A percentile compares a stretch with the other conserved stretches of the same genome.
These are phyloP conservation scores for Cynaeus angustus DNA, from an alignment of 2,888 invertebrate species.

Conservation along the genomic window DNA sequence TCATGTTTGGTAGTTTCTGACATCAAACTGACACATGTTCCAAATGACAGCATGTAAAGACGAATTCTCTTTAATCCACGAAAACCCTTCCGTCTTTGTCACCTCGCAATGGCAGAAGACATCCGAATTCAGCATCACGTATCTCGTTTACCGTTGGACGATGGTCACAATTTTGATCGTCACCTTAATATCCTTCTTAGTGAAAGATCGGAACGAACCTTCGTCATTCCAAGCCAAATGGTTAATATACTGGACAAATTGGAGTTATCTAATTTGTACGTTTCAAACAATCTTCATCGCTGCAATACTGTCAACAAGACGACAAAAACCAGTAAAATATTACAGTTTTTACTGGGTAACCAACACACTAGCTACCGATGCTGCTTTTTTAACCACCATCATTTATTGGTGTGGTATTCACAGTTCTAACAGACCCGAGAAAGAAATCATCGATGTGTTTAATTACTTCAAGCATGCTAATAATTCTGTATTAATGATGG, in stretches of 20 bases:
- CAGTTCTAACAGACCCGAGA: not conserved
- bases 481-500: conserved; percentile 6
- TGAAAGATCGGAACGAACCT: not conserved
- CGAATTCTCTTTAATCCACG: not conserved
- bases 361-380: not conserved
- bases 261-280: not conserved
- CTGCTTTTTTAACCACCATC: not conserved
- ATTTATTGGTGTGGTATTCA: not conserved
- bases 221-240: not conserved
- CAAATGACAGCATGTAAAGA: not conserved
- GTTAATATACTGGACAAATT: conserved; percentile 3
- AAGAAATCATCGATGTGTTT: not conserved
- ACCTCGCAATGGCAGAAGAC: conserved; percentile 5
- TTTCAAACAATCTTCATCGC: conserved; percentile 6
- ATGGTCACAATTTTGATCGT: not conserved
- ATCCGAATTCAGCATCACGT: not conserved
- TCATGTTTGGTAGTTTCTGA: no score
- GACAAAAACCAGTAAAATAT: not conserved
- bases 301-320: not conserved
- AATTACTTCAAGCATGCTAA: not conserved
- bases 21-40: no score
- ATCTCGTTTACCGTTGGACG: conserved; percentile 8
- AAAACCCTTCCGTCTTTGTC: not conserved
- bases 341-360: conserved; percentile 4
- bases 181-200: not conserved